These are phyloP conservation scores for Dromius quadrimaculatus DNA, from an alignment of 2,888 invertebrate species.

Conservation along the genomic window DNA sequence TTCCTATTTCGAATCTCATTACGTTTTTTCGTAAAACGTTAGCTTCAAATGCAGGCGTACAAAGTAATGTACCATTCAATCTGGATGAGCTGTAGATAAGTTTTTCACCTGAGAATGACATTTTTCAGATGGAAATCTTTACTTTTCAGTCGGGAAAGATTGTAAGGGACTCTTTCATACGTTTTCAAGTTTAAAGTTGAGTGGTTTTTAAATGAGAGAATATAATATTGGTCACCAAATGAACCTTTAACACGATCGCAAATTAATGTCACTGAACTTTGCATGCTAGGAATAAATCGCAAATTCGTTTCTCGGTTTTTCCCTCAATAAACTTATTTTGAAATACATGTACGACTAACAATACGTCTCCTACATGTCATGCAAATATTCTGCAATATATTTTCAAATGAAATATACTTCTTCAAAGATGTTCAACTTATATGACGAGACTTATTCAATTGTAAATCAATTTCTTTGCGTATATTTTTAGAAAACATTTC, in stretches of 20 bases:
- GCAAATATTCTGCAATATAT: too few species aligned
- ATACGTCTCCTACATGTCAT: neutral
- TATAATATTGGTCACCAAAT: neutral
- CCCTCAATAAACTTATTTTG: neutral
- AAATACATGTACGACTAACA: neutral
- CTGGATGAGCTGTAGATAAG: constrained; percentile 1
- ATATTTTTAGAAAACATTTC: too few species aligned
- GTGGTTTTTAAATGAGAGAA: neutral
- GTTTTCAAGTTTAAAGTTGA: too few species aligned
- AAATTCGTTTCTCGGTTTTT: neutral
- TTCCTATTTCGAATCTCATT: neutral
- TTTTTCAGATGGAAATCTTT: neutral
- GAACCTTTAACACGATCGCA: neutral
- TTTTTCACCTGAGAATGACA: neutral
- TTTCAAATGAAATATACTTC: neutral
- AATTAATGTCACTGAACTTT: neutral
- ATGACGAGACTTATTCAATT: neutral
- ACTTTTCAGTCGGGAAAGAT: neutral
- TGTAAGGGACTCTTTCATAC: too few species aligned
- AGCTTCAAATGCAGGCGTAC: neutral
- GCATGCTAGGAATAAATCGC: neutral
- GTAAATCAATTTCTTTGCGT: neutral
- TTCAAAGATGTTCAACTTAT: neutral
- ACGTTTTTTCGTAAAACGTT: neutral
- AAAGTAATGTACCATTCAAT: constrained; percentile 8